A percentile compares a stretch with the other conserved stretches of the same genome.
phyloP scores from a whole-genome alignment of 1,140 invertebrate species.

The Bombus cullumanus region DNA sequence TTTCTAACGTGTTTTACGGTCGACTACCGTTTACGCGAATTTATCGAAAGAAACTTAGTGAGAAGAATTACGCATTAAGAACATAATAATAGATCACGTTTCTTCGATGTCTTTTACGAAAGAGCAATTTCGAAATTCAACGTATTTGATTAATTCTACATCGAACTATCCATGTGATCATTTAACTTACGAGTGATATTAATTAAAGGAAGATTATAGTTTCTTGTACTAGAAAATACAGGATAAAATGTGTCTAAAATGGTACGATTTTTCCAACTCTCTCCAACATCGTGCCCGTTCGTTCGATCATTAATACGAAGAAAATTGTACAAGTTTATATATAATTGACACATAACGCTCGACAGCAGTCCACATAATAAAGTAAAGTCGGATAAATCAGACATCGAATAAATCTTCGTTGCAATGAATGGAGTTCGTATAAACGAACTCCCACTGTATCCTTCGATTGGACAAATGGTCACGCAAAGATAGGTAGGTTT shows the following conservation, averaged over 20 bases:
- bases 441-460: background rate
- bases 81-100: no score
- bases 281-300: background rate
- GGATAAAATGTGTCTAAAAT: background rate
- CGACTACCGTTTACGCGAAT: no score
- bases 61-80: no score
- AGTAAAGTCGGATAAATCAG: background rate
- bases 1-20: background rate
- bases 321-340: background rate
- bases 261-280: background rate
- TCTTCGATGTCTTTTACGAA: no score
- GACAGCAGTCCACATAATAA: no score
- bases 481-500: background rate
- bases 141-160: no score
- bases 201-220: no score
- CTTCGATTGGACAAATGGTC: background rate
- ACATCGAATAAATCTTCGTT: background rate
- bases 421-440: background rate
- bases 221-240: background rate
- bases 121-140: no score
- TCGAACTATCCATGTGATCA: no score
- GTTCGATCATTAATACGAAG: background rate
- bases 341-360: background rate
- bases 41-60: no score
- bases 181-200: no score